A percentile compares a stretch with the other conserved stretches of the same genome.
Conservation (phyloP, 2,113 vertebrate species). For the Macquaria ambigua region DNA sequence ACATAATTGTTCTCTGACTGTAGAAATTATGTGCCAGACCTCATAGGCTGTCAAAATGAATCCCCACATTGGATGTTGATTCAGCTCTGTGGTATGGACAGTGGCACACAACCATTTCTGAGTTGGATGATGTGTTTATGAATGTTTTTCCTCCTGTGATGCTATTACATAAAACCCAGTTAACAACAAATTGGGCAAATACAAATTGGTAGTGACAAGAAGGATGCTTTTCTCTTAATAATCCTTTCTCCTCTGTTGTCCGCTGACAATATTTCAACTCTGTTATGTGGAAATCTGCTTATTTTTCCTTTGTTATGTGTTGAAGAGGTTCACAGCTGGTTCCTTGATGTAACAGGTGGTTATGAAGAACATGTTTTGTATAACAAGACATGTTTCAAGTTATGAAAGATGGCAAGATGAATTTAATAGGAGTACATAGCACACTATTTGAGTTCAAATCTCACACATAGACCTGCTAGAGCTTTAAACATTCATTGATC, state of each 20-base stretch:
- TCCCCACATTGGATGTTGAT: background rate
- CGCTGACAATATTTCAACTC: background rate
- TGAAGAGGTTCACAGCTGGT: background rate
- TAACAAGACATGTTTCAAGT: background rate
- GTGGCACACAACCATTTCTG: background rate
- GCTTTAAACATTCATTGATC: background rate
- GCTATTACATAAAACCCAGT: background rate
- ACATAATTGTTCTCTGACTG: background rate
- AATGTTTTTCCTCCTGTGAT: background rate
- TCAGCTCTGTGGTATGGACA: slow-evolving; percentile 8
- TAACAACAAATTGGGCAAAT: background rate
- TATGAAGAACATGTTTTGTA: background rate
- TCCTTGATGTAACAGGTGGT: slow-evolving; percentile 18
- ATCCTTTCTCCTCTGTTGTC: background rate
- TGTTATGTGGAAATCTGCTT: background rate
- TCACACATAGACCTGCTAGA: too few species aligned
- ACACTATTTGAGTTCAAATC: background rate
- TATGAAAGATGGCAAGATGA: background rate
- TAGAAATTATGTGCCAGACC: background rate
- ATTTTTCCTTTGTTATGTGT: background rate
- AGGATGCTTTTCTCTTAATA: background rate
- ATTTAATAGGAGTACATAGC: background rate
- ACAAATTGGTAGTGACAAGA: background rate
- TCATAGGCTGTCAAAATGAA: slow-evolving; percentile 9
- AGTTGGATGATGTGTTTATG: background rate